Conservation (phyloP, 1,140 invertebrate species). For the Ectropis grisescens region DNA sequence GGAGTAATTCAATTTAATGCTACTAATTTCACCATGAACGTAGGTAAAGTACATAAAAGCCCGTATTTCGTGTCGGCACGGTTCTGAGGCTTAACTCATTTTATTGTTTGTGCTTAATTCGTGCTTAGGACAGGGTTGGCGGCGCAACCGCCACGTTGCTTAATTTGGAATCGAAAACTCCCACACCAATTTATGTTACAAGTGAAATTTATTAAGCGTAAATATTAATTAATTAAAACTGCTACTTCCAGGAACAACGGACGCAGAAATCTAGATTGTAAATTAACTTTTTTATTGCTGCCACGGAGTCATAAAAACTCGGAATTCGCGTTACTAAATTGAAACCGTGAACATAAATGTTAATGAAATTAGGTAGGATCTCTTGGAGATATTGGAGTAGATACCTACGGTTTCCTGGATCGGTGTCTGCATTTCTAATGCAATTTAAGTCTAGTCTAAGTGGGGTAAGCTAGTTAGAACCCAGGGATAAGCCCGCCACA, state of each 20-base stretch:
- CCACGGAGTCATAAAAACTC: no score
- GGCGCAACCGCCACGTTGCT: slow-evolving; percentile 10
- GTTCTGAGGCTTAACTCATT: slow-evolving; percentile 11
- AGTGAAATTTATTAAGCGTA: slow-evolving; percentile 10
- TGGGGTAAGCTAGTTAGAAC: no score
- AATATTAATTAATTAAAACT: slow-evolving; percentile 8
- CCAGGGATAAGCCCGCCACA: no score
- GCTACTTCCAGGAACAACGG: background rate
- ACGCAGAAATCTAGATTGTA: background rate
- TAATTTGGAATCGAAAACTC: slow-evolving; percentile 18
- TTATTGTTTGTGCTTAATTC: slow-evolving; percentile 23
- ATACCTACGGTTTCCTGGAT: no score
- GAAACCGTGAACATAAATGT: background rate
- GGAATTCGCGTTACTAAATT: no score
- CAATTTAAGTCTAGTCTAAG: no score
- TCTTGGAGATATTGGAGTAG: no score
- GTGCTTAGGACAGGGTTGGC: slow-evolving; percentile 11
- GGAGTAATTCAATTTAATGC: background rate
- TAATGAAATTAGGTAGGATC: background rate
- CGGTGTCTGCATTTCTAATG: no score
- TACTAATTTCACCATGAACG: slow-evolving; percentile 4
- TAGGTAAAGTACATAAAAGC: no score
- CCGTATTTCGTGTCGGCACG: slow-evolving; percentile 1
- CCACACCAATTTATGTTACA: slow-evolving; percentile 15
- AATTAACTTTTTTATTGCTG: background rate